Evolutionary conservation across 2,888 invertebrate genomes (phyloP), one percentile per base, ranked within the genome.

Genomic region (Aphidoletes aphidimyza): DNA sequence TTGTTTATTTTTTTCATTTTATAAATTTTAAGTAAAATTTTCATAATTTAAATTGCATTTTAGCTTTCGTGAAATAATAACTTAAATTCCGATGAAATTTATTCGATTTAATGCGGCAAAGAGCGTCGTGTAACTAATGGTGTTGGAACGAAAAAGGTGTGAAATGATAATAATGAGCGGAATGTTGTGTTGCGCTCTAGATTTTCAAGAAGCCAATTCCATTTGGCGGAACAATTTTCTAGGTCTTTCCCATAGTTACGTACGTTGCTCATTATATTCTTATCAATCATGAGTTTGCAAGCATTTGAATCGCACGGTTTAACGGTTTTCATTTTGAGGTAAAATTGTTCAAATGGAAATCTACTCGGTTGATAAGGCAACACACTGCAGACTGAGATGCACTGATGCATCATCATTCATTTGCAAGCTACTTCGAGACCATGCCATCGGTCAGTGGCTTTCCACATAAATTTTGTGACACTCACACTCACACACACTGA

Each of bases 261-360:
- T 30, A 8, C 14, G 69, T 69, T 69, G 69, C 69, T 69, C 69
- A 69, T 69, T 69, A 69, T 69, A 69, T 69, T 69, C 69, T 69
- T 69, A 69, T 69, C 69, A 69, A 69, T 69, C 69, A 69, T 30
- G 0, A 22, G 54, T n/a, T 22, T 54, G 54, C n/a, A n/a, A 54
- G 14, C 54, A 22, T 54, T 54, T 14, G 69, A 30, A 34, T 69
- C 30, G 54, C 34, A 34, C 30, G 34, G 69, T 30, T 69, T 69
- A 69, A 69, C 69, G 69, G 69, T 69, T 69, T 14, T 69, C 34
- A 69, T 30, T 69, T 69, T n/a, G 19, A 69, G 26, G n/a, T n/a
- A 30, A 69, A 69, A 69, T 69, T 69, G 69, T 69, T 69, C 30
- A 69, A 69, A 69, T 69, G 69, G 69, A 69, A 69, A 69, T 69